Percentiles rank a stretch among this genome's conserved stretches.
Evolutionary conservation across 2,113 vertebrate species (phyloP).

Genomic region (Isichthys henryi): DNA sequence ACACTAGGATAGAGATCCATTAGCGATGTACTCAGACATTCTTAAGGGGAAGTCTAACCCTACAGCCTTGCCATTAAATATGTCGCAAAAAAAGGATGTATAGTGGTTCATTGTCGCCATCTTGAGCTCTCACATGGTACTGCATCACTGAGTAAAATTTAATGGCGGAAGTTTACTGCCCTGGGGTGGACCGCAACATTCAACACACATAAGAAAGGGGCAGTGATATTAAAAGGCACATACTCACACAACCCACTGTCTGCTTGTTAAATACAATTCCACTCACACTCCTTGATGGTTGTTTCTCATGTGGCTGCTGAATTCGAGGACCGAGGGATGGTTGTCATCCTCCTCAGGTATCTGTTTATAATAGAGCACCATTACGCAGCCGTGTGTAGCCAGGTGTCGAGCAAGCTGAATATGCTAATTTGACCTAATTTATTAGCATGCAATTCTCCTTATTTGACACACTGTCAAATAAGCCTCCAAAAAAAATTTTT

Average conservation of each 20-base stretch:
- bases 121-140: not conserved
- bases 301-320: conserved; percentile 59
- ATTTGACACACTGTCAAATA: not conserved
- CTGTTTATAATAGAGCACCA: conserved; percentile 45
- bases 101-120: not conserved
- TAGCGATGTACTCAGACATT: not conserved
- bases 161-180: not conserved
- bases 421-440: not conserved
- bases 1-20: not conserved
- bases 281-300: conserved; percentile 57
- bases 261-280: not conserved
- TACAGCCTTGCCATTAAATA: not conserved
- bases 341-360: conserved; percentile 74
- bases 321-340: conserved; percentile 55
- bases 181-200: not conserved
- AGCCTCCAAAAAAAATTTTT: not conserved
- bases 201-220: not conserved
- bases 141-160: not conserved
- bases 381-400: not conserved
- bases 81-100: not conserved
- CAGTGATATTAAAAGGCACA: not conserved
- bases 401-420: not conserved
- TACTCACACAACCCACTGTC: not conserved
- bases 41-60: not conserved
- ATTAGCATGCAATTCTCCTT: not conserved